phyloP scores from a whole-genome alignment of 2,797 vertebrate genomes.

The Micropoecilia bifurca region DNA sequence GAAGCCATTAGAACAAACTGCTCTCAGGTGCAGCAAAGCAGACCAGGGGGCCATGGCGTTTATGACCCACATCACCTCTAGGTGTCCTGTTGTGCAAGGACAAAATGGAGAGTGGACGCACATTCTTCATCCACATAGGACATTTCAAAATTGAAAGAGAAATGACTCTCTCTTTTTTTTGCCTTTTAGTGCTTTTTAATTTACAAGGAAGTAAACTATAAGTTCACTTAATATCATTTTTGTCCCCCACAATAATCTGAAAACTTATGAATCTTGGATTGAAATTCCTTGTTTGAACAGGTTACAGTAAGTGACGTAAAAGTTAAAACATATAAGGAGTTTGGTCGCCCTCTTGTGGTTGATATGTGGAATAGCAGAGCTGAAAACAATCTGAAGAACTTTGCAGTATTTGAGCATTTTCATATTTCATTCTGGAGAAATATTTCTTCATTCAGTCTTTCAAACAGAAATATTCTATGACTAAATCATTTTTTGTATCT shows the following conservation, averaged over 20 bases:
- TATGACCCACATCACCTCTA: slow-evolving; percentile 76
- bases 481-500: not conserved
- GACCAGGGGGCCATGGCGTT: slow-evolving; percentile 69
- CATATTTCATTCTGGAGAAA: not conserved
- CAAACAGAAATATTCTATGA: not conserved
- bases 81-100: slow-evolving; percentile 76
- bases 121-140: not conserved
- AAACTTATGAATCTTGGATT: not conserved
- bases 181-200: slow-evolving; percentile 3
- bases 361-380: slow-evolving; percentile 21
- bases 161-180: slow-evolving; percentile 11
- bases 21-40: slow-evolving; percentile 80
- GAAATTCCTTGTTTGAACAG: not conserved
- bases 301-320: not conserved
- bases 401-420: not conserved
- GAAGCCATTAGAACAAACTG: slow-evolving; percentile 86
- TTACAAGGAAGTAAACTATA: not conserved
- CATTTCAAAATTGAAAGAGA: slow-evolving; percentile 36
- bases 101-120: slow-evolving; percentile 59
- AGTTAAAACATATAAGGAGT: slow-evolving; percentile 8
- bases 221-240: not conserved
- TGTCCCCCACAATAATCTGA: not conserved
- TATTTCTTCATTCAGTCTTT: not conserved
- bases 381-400: not conserved
- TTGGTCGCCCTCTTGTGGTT: slow-evolving; percentile 67